Base-by-base conservation (phyloP, 2,888 invertebrate species). In the Chloroclystis v-ata region DNA sequence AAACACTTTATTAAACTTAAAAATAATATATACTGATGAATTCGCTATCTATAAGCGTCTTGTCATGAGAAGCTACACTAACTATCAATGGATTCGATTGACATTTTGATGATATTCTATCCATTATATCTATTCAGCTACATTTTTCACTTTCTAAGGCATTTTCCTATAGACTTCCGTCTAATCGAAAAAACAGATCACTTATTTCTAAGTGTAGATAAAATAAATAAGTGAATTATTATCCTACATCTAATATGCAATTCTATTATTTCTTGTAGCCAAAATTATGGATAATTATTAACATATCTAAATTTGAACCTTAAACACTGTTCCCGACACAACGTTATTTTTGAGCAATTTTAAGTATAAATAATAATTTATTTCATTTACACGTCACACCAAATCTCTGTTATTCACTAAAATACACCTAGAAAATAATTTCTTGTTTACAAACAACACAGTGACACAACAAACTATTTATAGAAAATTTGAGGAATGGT, bases 281-380 rank as follows among this genome's bases (percentile, higher is more conserved):
- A 13, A 41, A 37, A 10, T 28, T 25, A n/a, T 16, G 11, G 28
- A 20, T 38, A 16, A 28, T 28, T 14, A 37, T 12, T 10, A 40
- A 45, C 11, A 30, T 43, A 37, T 29, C 10, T 26, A 43, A 49
- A 43, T 42, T 48, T 50, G 33, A 49, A 49, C 43, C 29, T 44
- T 49, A 42, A 30, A 46, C 39, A 40, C 52, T 52, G 50, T 56
- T 52, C 43, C 54, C 52, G 47, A 41, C 40, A 52, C 47, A 54
- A 54, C 47, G 38, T 49, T 52, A 50, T 33, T 30, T 52, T 59
- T 59, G 59, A 59, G 59, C 59, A 59, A 56, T 51, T 52, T 51
- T 49, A 49, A 38, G 12, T 52, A 52, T 51, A 52, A 51, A 48
- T 46, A 40, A 53, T 42, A 52, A 20, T 20, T 20, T 49, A 35